Conservation (phyloP, 2,888 invertebrate genomes). For the Agrochola litura region DNA sequence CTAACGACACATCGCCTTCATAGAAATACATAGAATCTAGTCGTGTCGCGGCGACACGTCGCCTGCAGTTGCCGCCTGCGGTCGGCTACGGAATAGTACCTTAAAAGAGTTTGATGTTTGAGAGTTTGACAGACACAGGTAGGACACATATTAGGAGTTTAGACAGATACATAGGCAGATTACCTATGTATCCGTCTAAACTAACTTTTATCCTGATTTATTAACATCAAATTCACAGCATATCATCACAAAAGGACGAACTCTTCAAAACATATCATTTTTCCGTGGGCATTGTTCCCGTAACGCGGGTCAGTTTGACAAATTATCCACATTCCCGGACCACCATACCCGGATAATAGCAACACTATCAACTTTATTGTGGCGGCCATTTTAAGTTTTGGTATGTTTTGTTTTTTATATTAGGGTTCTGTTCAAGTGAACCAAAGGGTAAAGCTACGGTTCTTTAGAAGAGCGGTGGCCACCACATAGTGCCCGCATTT, state of each 20-base stretch:
- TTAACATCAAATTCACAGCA: slow-evolving; percentile 9
- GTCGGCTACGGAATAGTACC: too few relatives aligned
- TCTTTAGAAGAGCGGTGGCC: too few relatives aligned
- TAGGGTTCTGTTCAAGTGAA: not conserved
- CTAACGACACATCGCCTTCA: too few relatives aligned
- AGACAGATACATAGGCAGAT: too few relatives aligned
- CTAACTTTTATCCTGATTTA: not conserved
- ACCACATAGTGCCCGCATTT: too few relatives aligned
- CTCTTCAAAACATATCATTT: slow-evolving; percentile 25
- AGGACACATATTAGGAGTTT: too few relatives aligned
- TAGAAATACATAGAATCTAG: too few relatives aligned
- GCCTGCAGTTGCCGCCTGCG: too few relatives aligned
- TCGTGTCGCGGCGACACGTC: too few relatives aligned
- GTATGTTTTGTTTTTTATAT: slow-evolving; percentile 25
- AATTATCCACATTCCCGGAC: slow-evolving; percentile 48
- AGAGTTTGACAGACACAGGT: too few relatives aligned
- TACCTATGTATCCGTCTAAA: not conserved
- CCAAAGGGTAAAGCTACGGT: too few relatives aligned
- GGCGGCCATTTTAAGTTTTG: slow-evolving; percentile 30
- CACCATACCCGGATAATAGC: slow-evolving; percentile 28
- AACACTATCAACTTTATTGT: slow-evolving; percentile 52
- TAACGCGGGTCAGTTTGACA: slow-evolving; percentile 46
- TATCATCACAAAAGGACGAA: not conserved
- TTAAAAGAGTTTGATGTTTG: not conserved
- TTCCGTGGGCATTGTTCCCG: slow-evolving; percentile 35